Evolutionary conservation across 2,797 vertebrate species (phyloP).

Genomic region (Emys orbicularis): DNA sequence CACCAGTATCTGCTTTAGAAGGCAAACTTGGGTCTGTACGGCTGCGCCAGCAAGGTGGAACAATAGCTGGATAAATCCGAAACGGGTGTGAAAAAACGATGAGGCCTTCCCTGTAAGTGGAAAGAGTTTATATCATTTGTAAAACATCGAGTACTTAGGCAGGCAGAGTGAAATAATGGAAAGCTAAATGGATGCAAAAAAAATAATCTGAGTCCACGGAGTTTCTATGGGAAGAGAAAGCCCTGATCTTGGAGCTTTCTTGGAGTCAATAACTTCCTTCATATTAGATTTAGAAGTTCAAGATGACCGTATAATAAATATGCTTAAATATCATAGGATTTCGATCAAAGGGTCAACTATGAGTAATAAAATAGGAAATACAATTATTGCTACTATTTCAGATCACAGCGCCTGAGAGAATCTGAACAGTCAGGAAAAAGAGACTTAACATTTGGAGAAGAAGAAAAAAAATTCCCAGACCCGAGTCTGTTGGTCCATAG

Average conservation of each 20-base stretch:
- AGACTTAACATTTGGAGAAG: background rate
- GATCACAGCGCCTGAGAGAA: constrained; percentile 37
- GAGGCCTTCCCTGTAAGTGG: rapidly evolving
- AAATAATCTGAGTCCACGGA: constrained; percentile 20
- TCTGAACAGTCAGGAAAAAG: constrained; percentile 21
- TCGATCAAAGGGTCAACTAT: constrained; percentile 64
- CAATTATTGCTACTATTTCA: constrained; percentile 63
- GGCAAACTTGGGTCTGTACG: background rate
- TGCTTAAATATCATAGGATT: constrained; percentile 59
- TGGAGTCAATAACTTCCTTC: background rate
- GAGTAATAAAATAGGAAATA: constrained; percentile 67
- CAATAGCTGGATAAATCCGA: background rate
- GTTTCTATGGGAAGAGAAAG: constrained; percentile 36
- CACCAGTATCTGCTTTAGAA: background rate
- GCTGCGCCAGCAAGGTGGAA: background rate
- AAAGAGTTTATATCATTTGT: constrained; percentile 24
- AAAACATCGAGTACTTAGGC: constrained; percentile 43
- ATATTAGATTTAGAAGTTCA: constrained; percentile 24
- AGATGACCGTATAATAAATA: constrained; percentile 62
- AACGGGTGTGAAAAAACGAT: background rate
- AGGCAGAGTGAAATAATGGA: constrained; percentile 55
- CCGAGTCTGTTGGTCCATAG: background rate
- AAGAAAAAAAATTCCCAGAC: background rate
- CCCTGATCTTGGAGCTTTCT: constrained; percentile 3
- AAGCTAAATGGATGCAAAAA: constrained; percentile 62